Base-by-base conservation (phyloP, 2,888 invertebrate species). In the Ecliptopera silaceata region DNA sequence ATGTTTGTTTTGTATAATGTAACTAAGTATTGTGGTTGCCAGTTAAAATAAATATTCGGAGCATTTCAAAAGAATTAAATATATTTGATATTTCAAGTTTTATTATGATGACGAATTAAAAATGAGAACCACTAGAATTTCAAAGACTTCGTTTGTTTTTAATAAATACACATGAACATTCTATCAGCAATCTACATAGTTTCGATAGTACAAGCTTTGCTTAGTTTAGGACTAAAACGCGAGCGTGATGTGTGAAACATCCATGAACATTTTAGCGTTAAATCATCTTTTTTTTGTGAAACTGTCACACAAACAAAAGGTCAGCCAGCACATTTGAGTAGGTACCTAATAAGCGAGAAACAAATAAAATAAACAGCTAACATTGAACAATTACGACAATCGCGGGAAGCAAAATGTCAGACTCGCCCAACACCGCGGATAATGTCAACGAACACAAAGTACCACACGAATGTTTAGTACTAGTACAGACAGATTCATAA, bases 321-420 rank as follows among this genome's bases (percentile, higher is more conserved):
- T 60, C 45, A 61, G n/a, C n/a, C n/a, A n/a, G n/a, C n/a, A n/a
- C n/a, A n/a, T n/a, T n/a, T n/a, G 63, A 59, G 61, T 63, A 20
- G 20, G 4, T 20, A 63, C 69, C n/a, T n/a, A n/a, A n/a, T n/a
- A n/a, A n/a, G n/a, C n/a, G n/a, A n/a, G n/a, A 64, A 66, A 68
- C 61, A 71, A 68, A 73, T 70, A 73, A 72, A 70, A 69, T 68
- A 74, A 72, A 76, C 65, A 69, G 70, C 69, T 68, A 70, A 71
- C 71, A 71, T 76, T 70, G 62, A 66, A 71, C 66, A 71, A 73
- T 75, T 72, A 75, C 75, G 68, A 77, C 72, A 75, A 63, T 62
- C 54, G 48, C 65, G 61, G 65, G 64, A 63, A 63, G 69, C 72
- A 73, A 79, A 36, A 73, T 74, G 73, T 69, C 70, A 66, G 66